These are phyloP conservation scores for Euphonia xanthogaster DNA, from an alignment of 2,797 vertebrate species.

Conservation along the genomic window DNA sequence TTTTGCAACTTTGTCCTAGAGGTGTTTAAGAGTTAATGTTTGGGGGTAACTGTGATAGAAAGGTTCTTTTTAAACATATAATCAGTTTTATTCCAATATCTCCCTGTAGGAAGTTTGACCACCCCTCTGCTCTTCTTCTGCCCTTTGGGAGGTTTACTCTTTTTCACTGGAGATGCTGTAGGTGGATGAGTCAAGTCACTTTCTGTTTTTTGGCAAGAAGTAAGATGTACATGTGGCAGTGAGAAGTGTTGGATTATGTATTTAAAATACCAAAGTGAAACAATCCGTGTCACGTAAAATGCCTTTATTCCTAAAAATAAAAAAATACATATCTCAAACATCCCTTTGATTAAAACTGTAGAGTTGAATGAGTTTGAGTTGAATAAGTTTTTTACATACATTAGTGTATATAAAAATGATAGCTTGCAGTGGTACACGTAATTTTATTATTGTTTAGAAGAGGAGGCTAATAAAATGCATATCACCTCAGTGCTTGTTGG, in stretches of 20 bases:
- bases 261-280: not conserved
- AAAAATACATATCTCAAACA: not conserved
- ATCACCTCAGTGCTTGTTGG: not conserved
- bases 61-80: not conserved
- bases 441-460: not conserved
- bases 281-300: not conserved
- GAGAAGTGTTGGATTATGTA: not conserved
- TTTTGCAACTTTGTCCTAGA: not conserved
- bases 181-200: not conserved
- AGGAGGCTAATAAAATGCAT: not conserved
- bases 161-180: not conserved
- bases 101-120: not conserved
- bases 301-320: not conserved
- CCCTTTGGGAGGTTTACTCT: not conserved
- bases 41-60: not conserved
- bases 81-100: not conserved
- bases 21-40: not conserved
- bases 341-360: not conserved
- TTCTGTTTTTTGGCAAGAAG: not conserved
- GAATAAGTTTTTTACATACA: not conserved
- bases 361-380: not conserved
- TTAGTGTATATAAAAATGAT: not conserved
- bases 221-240: not conserved
- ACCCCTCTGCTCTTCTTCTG: fast-evolving
- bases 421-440: not conserved